Evolutionary conservation across 2,797 vertebrate genomes (phyloP), one percentile per base, ranked within the genome.

Genomic region (Uromys caudimaculatus): DNA sequence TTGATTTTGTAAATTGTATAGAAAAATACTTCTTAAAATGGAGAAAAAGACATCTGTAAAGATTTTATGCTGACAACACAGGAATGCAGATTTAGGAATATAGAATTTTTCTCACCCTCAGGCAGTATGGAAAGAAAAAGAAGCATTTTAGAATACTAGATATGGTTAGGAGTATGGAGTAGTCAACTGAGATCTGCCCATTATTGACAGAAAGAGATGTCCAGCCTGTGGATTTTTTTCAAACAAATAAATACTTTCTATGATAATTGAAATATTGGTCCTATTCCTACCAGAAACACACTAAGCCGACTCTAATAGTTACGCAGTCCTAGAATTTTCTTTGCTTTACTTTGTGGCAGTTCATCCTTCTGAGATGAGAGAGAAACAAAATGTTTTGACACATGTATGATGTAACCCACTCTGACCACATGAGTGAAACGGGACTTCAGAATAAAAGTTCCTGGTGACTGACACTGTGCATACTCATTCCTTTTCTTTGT

Each of bases 1-100:
- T 91, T 96, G 64, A 89, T 94, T 93, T 94, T 79, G 8, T n/a
- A 95, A 95, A 96, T 95, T 79, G 62, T 87, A 52, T 52, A 95
- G 52, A 91, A 93, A 94, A 79, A 89, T 92, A 17, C 77, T 79
- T 87, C 47, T 93, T 35, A 85, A 85, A 67, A 69, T 69, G 54
- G 73, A 75, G 95, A 95, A 95, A 94, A 95, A 92, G 24, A 82
- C 38, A 91, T 81, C 75, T 95, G 47, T 93, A 92, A 92, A 60
- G 1, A 73, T 76, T 90, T 91, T 5, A 62, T 95, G 23, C 52
- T 91, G 78, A 95, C 64, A 95, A 78, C 69, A 92, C 13, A 95
- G 41, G 44, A 91, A 82, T 89, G 29, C 56, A 95, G 44, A 67
- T 73, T 67, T 85, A n/a, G 21, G 64, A 82, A 75, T 90, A 60